Percentiles rank a stretch among this genome's conserved stretches.
These are phyloP conservation scores for Geodia barretti DNA, from an alignment of 37 sponge, comb jelly and placozoan genomes.

Conservation along the genomic window DNA sequence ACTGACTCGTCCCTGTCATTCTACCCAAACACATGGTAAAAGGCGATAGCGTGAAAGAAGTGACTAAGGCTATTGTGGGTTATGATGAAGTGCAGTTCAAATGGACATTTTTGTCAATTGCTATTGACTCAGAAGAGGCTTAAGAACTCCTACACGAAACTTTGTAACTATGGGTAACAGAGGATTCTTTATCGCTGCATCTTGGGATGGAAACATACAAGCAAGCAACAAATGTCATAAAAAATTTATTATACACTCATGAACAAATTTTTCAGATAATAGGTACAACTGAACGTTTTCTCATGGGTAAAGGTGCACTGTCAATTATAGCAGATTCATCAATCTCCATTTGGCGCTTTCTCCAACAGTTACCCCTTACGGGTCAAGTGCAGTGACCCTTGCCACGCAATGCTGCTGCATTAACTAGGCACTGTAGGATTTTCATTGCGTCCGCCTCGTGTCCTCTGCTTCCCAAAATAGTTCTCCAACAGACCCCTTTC, in stretches of 20 bases:
- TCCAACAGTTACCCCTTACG: conserved; percentile 32
- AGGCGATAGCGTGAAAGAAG: not conserved
- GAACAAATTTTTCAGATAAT: conserved; percentile 2
- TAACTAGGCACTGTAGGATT: conserved; percentile 38
- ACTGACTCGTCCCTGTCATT: not conserved
- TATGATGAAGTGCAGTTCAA: conserved; percentile 51
- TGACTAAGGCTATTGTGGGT: conserved; percentile 13
- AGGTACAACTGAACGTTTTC: not conserved
- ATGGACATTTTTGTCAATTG: conserved; percentile 36
- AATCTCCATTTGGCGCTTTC: not conserved
- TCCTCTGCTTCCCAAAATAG: conserved; percentile 45
- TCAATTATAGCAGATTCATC: conserved; percentile 22
- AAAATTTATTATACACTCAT: not conserved
- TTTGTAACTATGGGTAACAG: conserved; percentile 45
- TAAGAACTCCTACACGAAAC: conserved; percentile 20
- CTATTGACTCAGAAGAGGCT: conserved; percentile 6
- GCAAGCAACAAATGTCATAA: not conserved
- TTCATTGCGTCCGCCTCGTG: conserved; percentile 33
- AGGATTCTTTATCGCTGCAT: conserved; percentile 35
- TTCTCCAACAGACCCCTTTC: conserved; percentile 29
- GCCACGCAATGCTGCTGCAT: conserved; percentile 20
- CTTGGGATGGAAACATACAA: conserved; percentile 54
- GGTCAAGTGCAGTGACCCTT: conserved; percentile 13
- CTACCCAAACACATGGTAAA: conserved; percentile 11
- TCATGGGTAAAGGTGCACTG: conserved; percentile 13